Percentiles rank a stretch among this genome's conserved stretches.
These are phyloP conservation scores for Heterodera carotae DNA, from an alignment of 1,140 invertebrate genomes.

Conservation along the genomic window DNA sequence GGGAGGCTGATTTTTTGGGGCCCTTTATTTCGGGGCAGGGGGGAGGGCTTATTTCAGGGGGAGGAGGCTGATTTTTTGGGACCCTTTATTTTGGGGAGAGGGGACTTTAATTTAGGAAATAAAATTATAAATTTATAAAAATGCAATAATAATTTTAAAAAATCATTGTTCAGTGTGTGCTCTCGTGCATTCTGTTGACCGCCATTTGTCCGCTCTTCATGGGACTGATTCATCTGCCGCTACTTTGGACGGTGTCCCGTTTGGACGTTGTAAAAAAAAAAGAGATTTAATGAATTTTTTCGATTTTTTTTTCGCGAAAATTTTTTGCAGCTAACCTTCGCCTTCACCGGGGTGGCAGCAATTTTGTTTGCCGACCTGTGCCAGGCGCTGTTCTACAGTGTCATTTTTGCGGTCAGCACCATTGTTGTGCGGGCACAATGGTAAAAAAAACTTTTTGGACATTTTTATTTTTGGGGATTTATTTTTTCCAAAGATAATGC, in stretches of 20 bases:
- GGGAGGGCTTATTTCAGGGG: too few relatives aligned
- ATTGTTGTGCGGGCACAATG: constrained; percentile 50
- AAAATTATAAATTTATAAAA: too few relatives aligned
- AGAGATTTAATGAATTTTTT: too few relatives aligned
- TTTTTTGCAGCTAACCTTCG: constrained; percentile 41
- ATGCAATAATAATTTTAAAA: background rate
- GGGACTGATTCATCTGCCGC: constrained; percentile 21
- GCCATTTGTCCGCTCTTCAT: constrained; percentile 34
- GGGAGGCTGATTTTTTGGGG: too few relatives aligned
- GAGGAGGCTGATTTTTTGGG: too few relatives aligned
- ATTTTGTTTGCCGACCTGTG: constrained; percentile 35
- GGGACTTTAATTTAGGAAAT: too few relatives aligned
- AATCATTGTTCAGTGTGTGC: constrained; percentile 47
- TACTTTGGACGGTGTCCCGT: constrained; percentile 43
- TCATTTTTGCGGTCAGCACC: constrained; percentile 41
- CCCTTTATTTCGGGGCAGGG: too few relatives aligned
- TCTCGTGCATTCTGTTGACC: constrained; percentile 43
- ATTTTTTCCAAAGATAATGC: too few relatives aligned
- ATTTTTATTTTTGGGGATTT: constrained; percentile 10
- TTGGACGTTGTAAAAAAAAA: constrained; percentile 45
- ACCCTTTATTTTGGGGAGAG: too few relatives aligned
- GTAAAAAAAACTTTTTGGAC: constrained; percentile 17
- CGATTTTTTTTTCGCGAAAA: background rate
- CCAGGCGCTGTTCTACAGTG: constrained; percentile 39
- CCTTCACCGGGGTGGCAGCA: constrained; percentile 40